Conservation (phyloP, 2,113 vertebrate genomes). For the Callorhinus ursinus region DNA sequence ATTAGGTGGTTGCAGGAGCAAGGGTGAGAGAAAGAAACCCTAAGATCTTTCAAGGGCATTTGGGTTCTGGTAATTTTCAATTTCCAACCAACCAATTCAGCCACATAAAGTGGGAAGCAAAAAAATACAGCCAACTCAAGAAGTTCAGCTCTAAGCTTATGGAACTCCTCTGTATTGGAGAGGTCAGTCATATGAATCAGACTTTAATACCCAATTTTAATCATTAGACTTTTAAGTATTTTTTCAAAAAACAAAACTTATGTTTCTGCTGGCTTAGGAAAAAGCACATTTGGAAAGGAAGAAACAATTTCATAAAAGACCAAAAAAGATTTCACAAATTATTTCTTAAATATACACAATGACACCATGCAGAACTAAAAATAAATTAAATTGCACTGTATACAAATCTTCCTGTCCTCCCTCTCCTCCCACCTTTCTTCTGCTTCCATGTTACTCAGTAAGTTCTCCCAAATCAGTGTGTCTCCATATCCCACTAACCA, state of each 20-base stretch:
- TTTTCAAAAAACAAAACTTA: background rate
- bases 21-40: background rate
- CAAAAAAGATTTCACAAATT: slow-evolving; percentile 69
- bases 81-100: background rate
- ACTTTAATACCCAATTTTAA: slow-evolving; percentile 30
- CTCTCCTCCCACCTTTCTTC: slow-evolving; percentile 53
- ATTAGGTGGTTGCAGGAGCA: background rate
- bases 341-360: slow-evolving; percentile 63
- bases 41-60: background rate
- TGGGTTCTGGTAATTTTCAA: background rate
- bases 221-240: background rate
- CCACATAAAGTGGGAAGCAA: background rate
- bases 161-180: background rate
- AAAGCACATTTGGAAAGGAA: slow-evolving; percentile 26
- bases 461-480: background rate
- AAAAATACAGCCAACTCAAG: background rate
- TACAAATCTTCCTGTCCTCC: background rate
- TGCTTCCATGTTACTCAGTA: background rate
- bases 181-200: background rate
- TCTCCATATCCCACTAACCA: background rate
- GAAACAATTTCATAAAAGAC: slow-evolving; percentile 35
- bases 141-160: background rate
- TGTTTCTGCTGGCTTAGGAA: slow-evolving; percentile 16
- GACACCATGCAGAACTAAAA: slow-evolving; percentile 61
- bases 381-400: slow-evolving; percentile 52